Conservation (phyloP, 2,888 invertebrate species). For the Dolichomitus sp. region DNA sequence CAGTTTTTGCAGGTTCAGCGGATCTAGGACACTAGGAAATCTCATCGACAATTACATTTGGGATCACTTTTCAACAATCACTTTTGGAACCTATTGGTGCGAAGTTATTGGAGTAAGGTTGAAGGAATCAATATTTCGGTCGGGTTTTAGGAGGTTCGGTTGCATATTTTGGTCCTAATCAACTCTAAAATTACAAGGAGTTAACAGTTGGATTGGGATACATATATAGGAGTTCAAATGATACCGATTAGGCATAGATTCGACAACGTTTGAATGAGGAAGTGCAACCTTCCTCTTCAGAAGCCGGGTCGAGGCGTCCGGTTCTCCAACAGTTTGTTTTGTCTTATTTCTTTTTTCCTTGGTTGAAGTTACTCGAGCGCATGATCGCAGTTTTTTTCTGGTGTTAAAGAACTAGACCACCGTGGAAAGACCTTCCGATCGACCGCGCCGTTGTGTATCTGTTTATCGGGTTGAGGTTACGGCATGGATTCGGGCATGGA, state of each 20-base stretch:
- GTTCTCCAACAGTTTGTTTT: constrained; percentile 1
- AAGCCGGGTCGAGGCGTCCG: constrained; percentile 10
- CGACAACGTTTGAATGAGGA: constrained; percentile 12
- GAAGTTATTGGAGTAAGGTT: neutral
- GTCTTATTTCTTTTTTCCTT: neutral
- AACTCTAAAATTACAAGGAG: neutral
- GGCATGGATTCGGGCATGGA: constrained; percentile 9
- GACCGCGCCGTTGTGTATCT: constrained; percentile 28
- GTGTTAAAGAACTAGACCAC: constrained; percentile 4
- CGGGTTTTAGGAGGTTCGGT: neutral
- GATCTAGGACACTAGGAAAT: constrained; percentile 1
- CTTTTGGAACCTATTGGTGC: neutral
- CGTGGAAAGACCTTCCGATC: constrained; percentile 31
- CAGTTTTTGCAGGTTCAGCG: neutral
- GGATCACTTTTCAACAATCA: neutral
- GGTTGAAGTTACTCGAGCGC: constrained; percentile 41
- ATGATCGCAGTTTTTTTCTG: neutral
- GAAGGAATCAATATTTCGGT: neutral
- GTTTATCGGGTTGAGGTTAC: constrained; percentile 20
- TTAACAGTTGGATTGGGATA: neutral
- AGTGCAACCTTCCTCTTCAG: constrained; percentile 1
- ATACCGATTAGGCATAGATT: neutral
- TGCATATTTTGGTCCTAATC: neutral
- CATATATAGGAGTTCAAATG: neutral
- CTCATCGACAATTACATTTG: neutral